These are phyloP conservation scores for Lepetodrilus schrolli DNA, from an alignment of 2,888 invertebrate genomes.

Conservation along the genomic window DNA sequence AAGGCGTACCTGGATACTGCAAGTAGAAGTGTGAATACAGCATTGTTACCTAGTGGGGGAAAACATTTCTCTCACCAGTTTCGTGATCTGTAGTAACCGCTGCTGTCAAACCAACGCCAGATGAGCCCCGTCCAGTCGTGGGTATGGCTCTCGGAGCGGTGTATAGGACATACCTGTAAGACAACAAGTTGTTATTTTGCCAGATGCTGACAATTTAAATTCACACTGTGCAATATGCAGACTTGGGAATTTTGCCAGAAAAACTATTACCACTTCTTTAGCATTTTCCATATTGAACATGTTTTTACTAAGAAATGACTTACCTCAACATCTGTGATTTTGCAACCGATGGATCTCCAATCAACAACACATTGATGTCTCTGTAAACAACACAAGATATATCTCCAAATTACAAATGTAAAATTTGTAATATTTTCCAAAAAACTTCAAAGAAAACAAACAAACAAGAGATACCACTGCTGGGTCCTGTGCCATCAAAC, in stretches of 20 bases:
- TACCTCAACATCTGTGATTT: slow-evolving; percentile 87
- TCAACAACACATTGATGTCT: slow-evolving; percentile 92
- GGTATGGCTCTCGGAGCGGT: slow-evolving; percentile 97
- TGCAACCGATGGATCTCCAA: slow-evolving; percentile 99
- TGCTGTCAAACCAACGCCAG: slow-evolving; percentile 98
- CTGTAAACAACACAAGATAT: slow-evolving; percentile 50
- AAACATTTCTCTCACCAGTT: slow-evolving; percentile 80
- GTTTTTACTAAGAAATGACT: background rate
- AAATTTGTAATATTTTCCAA: too few relatives aligned
- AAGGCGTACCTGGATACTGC: too few relatives aligned
- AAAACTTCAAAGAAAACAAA: slow-evolving; percentile 45
- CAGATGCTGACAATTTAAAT: too few relatives aligned
- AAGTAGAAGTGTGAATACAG: too few relatives aligned
- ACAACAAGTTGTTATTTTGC: too few relatives aligned
- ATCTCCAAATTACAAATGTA: too few relatives aligned
- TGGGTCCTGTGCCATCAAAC: too few relatives aligned
- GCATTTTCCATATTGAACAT: too few relatives aligned
- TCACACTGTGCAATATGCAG: too few relatives aligned
- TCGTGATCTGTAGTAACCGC: slow-evolving; percentile 97
- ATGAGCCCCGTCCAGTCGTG: slow-evolving; percentile 97
- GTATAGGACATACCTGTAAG: slow-evolving; percentile 88
- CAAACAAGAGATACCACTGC: background rate
- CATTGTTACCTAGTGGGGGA: too few relatives aligned
- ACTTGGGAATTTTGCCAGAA: too few relatives aligned
- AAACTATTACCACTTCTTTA: too few relatives aligned